These are phyloP conservation scores for Drosophila obscura DNA, from an alignment of 1,140 invertebrate species.

Conservation along the genomic window DNA sequence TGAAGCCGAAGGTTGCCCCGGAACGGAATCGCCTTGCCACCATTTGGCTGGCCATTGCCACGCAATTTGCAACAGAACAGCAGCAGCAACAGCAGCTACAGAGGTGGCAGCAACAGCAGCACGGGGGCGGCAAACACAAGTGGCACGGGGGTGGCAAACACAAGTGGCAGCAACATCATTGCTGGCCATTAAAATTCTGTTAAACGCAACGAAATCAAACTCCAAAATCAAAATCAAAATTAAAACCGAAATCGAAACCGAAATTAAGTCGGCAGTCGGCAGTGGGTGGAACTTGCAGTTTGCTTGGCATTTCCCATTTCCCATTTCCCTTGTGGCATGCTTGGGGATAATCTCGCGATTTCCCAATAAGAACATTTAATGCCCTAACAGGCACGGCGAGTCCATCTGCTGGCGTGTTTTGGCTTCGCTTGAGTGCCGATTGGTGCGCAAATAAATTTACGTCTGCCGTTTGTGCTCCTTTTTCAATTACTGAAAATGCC, in stretches of 20 bases:
- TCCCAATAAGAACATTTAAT: slow-evolving; percentile 27
- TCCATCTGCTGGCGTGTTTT: not conserved
- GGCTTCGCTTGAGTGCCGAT: slow-evolving; percentile 26
- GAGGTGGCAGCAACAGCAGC: too few relatives aligned
- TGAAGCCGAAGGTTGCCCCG: not conserved
- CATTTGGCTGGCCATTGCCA: slow-evolving; percentile 50
- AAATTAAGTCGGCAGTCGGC: not conserved
- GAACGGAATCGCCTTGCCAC: not conserved
- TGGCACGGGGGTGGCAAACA: not conserved
- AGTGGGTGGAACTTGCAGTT: slow-evolving; percentile 27
- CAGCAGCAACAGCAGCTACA: not conserved
- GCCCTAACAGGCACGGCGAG: not conserved
- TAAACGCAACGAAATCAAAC: slow-evolving; percentile 27
- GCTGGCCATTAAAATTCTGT: slow-evolving; percentile 41
- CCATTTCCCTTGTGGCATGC: too few relatives aligned
- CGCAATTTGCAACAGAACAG: slow-evolving; percentile 42
- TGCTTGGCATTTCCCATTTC: slow-evolving; percentile 1
- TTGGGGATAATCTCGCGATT: slow-evolving; percentile 29
- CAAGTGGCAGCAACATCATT: slow-evolving; percentile 21
- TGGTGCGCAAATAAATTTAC: slow-evolving; percentile 54
- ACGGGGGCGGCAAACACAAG: too few relatives aligned
- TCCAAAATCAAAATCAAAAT: slow-evolving; percentile 8
- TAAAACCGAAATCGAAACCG: not conserved
- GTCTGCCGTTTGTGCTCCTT: slow-evolving; percentile 13
- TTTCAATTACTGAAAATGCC: slow-evolving; percentile 52